Evolutionary conservation across 2,113 vertebrate genomes (phyloP), one percentile per base, ranked within the genome.

Genomic region (Urocynchramus pylzowi): DNA sequence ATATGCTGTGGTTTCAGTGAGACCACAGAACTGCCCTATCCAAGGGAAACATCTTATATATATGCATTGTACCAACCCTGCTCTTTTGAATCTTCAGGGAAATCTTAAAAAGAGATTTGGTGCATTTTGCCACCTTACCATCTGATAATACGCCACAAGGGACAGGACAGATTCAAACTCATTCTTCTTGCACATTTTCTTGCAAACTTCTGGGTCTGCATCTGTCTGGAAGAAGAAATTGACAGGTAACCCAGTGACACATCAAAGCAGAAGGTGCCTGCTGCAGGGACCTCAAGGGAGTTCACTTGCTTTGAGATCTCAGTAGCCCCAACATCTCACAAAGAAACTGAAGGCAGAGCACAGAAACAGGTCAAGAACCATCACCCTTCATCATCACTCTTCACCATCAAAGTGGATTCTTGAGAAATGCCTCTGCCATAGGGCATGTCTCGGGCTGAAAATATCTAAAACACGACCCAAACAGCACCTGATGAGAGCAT

Each of bases 101-200:
- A 84, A 88, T 10, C 20, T 94, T 60, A 67, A 56, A 54, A 81
- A 83, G 22, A 53, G 2, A 60, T 37, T 7, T 19, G 19, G 54
- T 50, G 76, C 31, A 31, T 63, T 80, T 33, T 84, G 57, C 30
- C 86, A 53, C 44, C 98, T 98, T 98, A 99, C 99, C 99, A 99
- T 99, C 97, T 99, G 99, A 97, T 99, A 99, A 96, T 99, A 99
- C 0, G 99, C 98, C 91, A 99, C 99, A 47, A 99, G 98, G 35
- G 99, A 99, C 79, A 99, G 90, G 75, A 99, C 98, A 1, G 99
- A 99, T 97, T 99, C 99, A 49, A 97, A 99, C 33, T 99, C 95
- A 61, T 99, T 99, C 97, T 97, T 98, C 97, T 98, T 99, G 97
- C 99, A 99, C 99, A 99, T 99, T 95, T 98, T 99, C 98, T 99